Percentiles rank a stretch among this genome's conserved stretches.
Conservation (phyloP, 2,888 invertebrate genomes). For the Halocaridina rubra region DNA sequence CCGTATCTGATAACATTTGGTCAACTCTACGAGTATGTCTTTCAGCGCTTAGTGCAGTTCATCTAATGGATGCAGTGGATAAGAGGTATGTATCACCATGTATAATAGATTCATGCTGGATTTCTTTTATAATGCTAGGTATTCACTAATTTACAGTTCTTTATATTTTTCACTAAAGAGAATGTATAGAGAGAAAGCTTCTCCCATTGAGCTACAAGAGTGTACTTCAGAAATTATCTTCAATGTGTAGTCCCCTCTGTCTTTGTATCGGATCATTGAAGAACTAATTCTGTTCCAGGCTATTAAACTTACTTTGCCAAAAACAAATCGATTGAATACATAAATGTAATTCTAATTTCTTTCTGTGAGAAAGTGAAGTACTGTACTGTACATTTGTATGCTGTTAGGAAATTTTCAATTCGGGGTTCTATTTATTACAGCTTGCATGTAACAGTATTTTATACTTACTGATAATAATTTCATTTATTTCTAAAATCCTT, state of each 20-base stretch:
- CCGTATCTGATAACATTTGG: slow-evolving; percentile 95
- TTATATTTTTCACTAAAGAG: too few relatives aligned
- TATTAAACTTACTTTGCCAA: neutral
- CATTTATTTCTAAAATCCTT: neutral
- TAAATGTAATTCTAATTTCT: neutral
- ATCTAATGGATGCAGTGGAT: slow-evolving; percentile 73
- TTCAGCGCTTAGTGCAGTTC: slow-evolving; percentile 78
- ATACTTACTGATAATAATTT: too few relatives aligned
- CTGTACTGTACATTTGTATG: neutral
- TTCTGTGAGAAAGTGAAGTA: neutral
- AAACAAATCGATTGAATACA: neutral
- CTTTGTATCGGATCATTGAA: too few relatives aligned
- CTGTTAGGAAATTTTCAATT: too few relatives aligned
- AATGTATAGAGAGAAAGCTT: too few relatives aligned
- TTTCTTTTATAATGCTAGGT: neutral
- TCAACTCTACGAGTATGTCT: slow-evolving; percentile 88
- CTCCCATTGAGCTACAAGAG: too few relatives aligned
- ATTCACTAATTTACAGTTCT: neutral
- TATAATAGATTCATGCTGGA: neutral
- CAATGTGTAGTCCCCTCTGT: too few relatives aligned
- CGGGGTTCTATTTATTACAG: too few relatives aligned
- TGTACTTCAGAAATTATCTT: too few relatives aligned
- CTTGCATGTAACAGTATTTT: too few relatives aligned
- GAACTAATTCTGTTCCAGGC: too few relatives aligned
- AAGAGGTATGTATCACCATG: slow-evolving; percentile 66